Base-by-base conservation (phyloP, 2,888 invertebrate species). In the Tigriopus californicus region DNA sequence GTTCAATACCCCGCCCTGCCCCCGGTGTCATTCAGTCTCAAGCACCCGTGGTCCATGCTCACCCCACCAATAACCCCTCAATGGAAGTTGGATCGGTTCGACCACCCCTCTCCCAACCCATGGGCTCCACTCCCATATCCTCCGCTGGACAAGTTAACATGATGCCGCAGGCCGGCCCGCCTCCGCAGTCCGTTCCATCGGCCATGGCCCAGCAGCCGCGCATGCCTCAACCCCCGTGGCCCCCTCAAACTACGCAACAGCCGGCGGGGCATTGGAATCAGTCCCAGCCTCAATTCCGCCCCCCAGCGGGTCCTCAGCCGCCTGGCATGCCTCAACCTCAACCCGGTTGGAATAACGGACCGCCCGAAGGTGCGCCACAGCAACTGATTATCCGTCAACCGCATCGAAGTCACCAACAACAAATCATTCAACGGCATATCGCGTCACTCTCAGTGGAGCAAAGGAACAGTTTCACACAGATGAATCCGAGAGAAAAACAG, bases 161-260 rank as follows among this genome's bases (percentile, higher is more conserved):
- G 13, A 13, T 15, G n/a, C 44, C 42, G 10, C 57, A 57, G 6
- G 22, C 11, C 8, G 46, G 46, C n/a, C 22, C 41, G 13, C 47
- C 15, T 57, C 24, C 42, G n/a, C 25, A 33, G 20, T 47, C 47
- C n/a, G 4, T 33, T 5, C 33, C 33, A 8, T 8, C 3, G 8
- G 33, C 4, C 33, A 33, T 33, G 3, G 4, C 33, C 33, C 3
- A 3, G 8, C 3, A 3, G 8, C 33, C 33, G 18, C 46, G 18
- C 6, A n/a, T 15, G 46, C 3, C 3, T 11, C 46, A 44, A 44
- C 5, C 15, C 2, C 52, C 8, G 22, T 40, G 18, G 5, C 52
- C 49, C 10, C 51, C 13, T 55, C 76, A 77, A 40, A 66, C 79
- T 64, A 66, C 76, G 57, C 65, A 79, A 55, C 77, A 80, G 44